Evolutionary conservation across 2,888 invertebrate species (phyloP).

Genomic region (Pseudococcus longispinus): DNA sequence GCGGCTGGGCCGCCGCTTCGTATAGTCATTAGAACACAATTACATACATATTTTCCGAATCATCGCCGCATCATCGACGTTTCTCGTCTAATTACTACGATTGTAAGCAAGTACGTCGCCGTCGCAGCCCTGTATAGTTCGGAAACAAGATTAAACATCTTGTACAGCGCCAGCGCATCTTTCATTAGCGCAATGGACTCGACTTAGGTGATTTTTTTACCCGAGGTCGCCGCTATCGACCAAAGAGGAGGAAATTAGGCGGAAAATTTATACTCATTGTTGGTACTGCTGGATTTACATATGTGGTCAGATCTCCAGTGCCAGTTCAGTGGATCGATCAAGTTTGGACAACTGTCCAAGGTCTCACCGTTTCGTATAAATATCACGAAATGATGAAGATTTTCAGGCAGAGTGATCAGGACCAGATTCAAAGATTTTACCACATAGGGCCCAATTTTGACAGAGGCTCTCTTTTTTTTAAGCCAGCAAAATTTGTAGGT

Average conservation of each 20-base stretch:
- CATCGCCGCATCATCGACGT: constrained; percentile 48
- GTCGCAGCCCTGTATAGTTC: background rate
- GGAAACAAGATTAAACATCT: constrained; percentile 13
- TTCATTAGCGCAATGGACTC: background rate
- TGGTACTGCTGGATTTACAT: background rate
- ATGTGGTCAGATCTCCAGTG: too few species aligned
- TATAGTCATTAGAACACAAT: constrained; percentile 51
- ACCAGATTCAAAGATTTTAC: too few species aligned
- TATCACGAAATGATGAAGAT: too few species aligned
- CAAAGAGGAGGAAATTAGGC: background rate
- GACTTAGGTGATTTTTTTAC: background rate
- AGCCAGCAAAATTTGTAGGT: too few species aligned
- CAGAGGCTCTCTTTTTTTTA: too few species aligned
- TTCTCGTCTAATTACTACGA: constrained; percentile 38
- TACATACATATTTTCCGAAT: constrained; percentile 50
- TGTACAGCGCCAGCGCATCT: background rate
- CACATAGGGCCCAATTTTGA: too few species aligned
- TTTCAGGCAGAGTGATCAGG: too few species aligned
- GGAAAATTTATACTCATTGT: background rate
- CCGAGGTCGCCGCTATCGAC: background rate
- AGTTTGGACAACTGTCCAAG: too few species aligned
- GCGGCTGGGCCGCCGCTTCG: constrained; percentile 21
- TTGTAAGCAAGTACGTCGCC: background rate
- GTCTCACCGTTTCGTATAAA: too few species aligned
- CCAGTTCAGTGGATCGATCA: too few species aligned